These are phyloP conservation scores for Tarsius wallacei DNA, from an alignment of 2,797 vertebrate species.

Conservation along the genomic window DNA sequence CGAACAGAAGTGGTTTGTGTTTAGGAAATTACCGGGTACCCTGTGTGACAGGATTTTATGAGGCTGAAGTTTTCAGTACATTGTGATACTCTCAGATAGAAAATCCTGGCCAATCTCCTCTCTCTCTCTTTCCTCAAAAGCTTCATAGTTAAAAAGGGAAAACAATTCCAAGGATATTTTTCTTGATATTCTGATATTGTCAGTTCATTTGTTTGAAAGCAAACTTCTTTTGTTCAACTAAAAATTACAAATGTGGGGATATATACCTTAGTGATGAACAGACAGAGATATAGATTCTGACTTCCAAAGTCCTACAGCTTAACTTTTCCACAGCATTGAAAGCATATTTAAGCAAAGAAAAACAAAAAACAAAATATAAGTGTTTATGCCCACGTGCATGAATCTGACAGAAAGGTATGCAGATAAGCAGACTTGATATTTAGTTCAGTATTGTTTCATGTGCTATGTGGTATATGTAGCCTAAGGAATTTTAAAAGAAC, in stretches of 20 bases:
- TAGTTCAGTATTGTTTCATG: not conserved
- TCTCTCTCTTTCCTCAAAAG: not conserved
- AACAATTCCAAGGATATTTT: not conserved
- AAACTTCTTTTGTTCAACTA: not conserved
- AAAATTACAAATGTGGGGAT: not conserved
- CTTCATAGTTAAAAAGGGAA: not conserved
- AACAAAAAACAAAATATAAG: not conserved
- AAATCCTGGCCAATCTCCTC: not conserved
- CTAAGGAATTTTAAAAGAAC: not conserved
- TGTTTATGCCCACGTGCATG: not conserved
- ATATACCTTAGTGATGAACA: not conserved
- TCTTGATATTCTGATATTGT: not conserved
- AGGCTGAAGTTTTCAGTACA: not conserved
- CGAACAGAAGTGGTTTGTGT: constrained; percentile 33
- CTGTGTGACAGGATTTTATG: not conserved
- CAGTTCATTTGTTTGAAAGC: not conserved
- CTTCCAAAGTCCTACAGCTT: not conserved
- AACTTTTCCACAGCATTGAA: not conserved
- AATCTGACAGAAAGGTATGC: not conserved
- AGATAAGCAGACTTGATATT: not conserved
- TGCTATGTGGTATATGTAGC: not conserved
- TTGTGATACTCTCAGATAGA: not conserved
- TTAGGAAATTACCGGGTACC: not conserved
- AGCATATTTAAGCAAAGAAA: not conserved
- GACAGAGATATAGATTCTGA: not conserved